Evolutionary conservation across 2,797 vertebrate species (phyloP).

Genomic region (Diplodus sargus): DNA sequence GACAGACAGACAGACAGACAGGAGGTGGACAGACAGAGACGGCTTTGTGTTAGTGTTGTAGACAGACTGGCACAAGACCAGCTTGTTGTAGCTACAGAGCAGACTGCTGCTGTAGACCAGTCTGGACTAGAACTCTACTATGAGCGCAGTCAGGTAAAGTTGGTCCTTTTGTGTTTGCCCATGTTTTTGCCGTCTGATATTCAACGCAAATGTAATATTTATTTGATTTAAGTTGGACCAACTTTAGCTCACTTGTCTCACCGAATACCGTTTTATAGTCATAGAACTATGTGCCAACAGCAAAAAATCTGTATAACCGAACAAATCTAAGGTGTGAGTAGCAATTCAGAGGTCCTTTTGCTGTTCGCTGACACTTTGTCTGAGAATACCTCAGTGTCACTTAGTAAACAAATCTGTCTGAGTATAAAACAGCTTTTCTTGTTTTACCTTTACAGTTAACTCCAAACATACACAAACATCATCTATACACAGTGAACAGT

Average conservation of each 20-base stretch:
- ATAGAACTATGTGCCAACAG: not conserved
- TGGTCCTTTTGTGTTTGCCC: not conserved
- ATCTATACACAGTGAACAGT: not conserved
- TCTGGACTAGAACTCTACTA: slow-evolving; percentile 24
- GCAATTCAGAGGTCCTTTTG: no score
- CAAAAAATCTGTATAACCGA: no score
- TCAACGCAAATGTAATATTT: not conserved
- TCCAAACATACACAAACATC: not conserved
- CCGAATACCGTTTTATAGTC: slow-evolving; percentile 19
- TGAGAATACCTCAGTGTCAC: not conserved
- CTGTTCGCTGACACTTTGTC: not conserved
- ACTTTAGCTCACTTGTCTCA: slow-evolving; percentile 1
- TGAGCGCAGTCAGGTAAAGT: slow-evolving; percentile 18
- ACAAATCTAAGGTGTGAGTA: no score
- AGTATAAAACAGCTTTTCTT: slow-evolving; percentile 28
- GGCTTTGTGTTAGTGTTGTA: slow-evolving; percentile 40
- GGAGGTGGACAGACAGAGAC: slow-evolving; percentile 32
- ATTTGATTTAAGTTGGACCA: not conserved
- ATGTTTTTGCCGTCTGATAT: not conserved
- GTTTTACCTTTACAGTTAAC: not conserved
- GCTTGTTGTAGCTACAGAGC: slow-evolving; percentile 60
- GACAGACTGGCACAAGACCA: slow-evolving; percentile 35
- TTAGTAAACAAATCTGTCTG: not conserved
- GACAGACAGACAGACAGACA: slow-evolving; percentile 23
- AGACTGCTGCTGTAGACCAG: slow-evolving; percentile 53